Percentiles rank a stretch among this genome's conserved stretches.
Conservation (phyloP, 1,140 invertebrate genomes). For the Laodelphax striatellus region DNA sequence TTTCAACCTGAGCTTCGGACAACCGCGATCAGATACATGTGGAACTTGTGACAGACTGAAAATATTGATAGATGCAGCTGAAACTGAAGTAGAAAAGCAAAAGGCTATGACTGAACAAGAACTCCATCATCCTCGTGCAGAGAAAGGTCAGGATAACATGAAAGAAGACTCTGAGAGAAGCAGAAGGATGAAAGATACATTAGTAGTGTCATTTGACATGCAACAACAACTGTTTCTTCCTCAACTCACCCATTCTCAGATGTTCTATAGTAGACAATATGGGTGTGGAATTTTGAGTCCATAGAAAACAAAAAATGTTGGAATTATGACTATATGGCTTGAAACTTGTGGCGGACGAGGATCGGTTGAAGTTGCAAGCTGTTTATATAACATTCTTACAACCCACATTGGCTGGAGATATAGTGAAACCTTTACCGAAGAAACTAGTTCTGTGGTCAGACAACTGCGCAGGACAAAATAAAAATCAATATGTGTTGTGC, state of each 20-base stretch:
- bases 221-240: neutral
- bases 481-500: neutral
- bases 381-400: neutral
- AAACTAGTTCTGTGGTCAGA: neutral
- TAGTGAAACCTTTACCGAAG: neutral
- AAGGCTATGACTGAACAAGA: neutral
- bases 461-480: conserved; percentile 1
- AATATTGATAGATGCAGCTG: neutral
- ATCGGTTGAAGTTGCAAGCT: neutral
- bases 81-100: neutral
- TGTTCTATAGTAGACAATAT: neutral
- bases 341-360: neutral
- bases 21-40: neutral
- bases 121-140: neutral
- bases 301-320: neutral
- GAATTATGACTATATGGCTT: neutral
- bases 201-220: conserved; percentile 1
- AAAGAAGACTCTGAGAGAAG: neutral
- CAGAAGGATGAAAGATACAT: neutral
- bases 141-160: neutral
- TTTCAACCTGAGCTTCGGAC: neutral
- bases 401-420: neutral
- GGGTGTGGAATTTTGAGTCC: neutral
- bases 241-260: neutral
- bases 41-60: neutral